Evolutionary conservation across 2,888 invertebrate species (phyloP).

Genomic region (Ypsolopha scabrella): DNA sequence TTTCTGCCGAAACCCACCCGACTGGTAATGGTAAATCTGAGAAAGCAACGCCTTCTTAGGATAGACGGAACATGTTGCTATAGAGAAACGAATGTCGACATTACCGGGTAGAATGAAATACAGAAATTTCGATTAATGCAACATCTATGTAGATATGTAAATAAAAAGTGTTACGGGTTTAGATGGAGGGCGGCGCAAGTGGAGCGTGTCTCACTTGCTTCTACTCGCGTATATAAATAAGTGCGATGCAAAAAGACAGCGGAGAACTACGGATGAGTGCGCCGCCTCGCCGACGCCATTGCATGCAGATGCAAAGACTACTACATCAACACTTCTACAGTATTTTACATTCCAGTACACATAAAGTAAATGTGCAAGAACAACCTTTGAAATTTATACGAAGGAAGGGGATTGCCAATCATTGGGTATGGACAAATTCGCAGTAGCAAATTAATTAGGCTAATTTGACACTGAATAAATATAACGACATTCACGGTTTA

Average conservation of each 20-base stretch:
- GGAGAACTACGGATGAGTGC: conserved; percentile 42
- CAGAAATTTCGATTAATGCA: conserved; percentile 7
- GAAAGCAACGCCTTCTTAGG: conserved; percentile 51
- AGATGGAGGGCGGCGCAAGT: conserved; percentile 38
- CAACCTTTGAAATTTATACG: background rate
- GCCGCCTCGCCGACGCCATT: conserved; percentile 12
- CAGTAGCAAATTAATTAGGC: background rate
- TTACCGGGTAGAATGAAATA: conserved; percentile 5
- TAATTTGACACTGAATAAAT: conserved; percentile 2
- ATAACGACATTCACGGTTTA: background rate
- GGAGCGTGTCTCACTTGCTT: conserved; percentile 48
- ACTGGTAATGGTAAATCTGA: conserved; percentile 57
- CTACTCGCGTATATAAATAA: conserved; percentile 35
- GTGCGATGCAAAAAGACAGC: conserved; percentile 45
- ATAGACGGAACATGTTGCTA: conserved; percentile 12
- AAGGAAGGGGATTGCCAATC: background rate
- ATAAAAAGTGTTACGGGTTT: conserved; percentile 21
- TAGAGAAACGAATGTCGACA: conserved; percentile 9
- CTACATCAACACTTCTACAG: background rate
- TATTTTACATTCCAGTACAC: background rate
- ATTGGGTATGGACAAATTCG: background rate
- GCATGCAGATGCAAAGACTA: conserved; percentile 7
- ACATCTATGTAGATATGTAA: conserved; percentile 21
- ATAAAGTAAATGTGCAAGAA: background rate
- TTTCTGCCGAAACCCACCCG: conserved; percentile 50